Evolutionary conservation across 2,113 vertebrate genomes (phyloP), one percentile per base, ranked within the genome.

Genomic region (Vireo altiloquus): DNA sequence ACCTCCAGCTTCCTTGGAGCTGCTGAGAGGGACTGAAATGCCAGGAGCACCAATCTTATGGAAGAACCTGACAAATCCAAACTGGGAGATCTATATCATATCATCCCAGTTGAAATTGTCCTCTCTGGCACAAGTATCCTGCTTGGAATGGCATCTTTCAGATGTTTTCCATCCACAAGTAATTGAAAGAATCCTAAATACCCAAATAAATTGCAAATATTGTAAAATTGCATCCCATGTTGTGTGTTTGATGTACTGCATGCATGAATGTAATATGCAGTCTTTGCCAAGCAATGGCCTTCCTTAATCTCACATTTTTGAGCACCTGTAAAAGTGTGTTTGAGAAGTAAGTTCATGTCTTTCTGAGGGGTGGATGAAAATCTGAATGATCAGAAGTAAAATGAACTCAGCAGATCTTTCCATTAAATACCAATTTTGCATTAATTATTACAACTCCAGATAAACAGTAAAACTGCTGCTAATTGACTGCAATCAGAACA

Each of bases 201-300:
- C 27, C 5, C 31, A 28, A 44, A 52, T 42, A 28, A 52, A n/a
- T 93, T 77, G 39, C 46, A 53, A 9, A n/a, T 70, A 30, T 1
- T 70, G 11, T 46, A 8, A 49, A 64, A 39, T 10, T 46, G 3
- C 22, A 37, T 50, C 33, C 44, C 7, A 1, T 14, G 7, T 69
- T 1, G 0, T 10, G 22, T 28, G 13, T 49, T 49, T 47, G n/a
- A 79, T 2, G 0, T 52, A 14, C 16, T 42, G 2, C 6, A 2
- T 23, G 50, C 5, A 1, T 22, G 9, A 56, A 35, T 15, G n/a
- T 69, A 3, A 35, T 28, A 10, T 10, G 5, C 23, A 20, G 3
- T 27, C 54, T 44, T 60, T 52, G 42, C 33, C 33, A 35, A 52
- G 63, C 40, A 56, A 31, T 71, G 72, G 40, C 59, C 27, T 87